Evolutionary conservation across 2,797 vertebrate genomes (phyloP), one percentile per base, ranked within the genome.

Genomic region (Acanthurus tractus): DNA sequence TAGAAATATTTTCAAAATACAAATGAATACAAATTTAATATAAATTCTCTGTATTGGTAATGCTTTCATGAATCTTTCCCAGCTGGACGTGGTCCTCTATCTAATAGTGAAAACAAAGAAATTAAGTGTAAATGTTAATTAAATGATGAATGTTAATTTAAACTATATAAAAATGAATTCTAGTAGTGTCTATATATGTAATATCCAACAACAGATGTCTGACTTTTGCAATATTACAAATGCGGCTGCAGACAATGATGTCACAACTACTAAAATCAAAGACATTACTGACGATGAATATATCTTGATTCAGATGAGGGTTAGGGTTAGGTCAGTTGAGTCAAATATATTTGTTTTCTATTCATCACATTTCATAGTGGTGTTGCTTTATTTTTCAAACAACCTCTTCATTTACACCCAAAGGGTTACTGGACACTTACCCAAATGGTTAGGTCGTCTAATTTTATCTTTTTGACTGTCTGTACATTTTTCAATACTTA

Each of bases 1-100:
- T 7, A 23, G 46, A 56, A 58, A 68, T 63, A 13, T 10, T 44
- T 58, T 15, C 18, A 40, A 52, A 74, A 67, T 23, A 23, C 8
- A 45, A 36, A 72, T 45, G 1, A 18, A 54, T 12, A 9, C 8
- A 2, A 14, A 40, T 52, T 38, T 36, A 36, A 5, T 67, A 20
- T 9, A 23, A 14, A 56, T 61, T 1, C 17, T 40, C 11, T 40
- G 15, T 20, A 40, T 5, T 12, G 13, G 20, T 36, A 13, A 64
- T 20, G 3, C 5, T 3, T 40, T 1, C 22, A 22, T 46, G 36
- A 1, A 18, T 42, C 9, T 23, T 40, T 23, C 17, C n/a, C 29
- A 40, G n/a, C 10, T 34, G 6, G 6, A 34, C 8, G 4, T 18
- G 25, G 13, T 52, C 5, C 22, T 20, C 23, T 58, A 17, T 6